Conservation (phyloP, 2,888 invertebrate genomes). For the Pristionchus japonicus region DNA sequence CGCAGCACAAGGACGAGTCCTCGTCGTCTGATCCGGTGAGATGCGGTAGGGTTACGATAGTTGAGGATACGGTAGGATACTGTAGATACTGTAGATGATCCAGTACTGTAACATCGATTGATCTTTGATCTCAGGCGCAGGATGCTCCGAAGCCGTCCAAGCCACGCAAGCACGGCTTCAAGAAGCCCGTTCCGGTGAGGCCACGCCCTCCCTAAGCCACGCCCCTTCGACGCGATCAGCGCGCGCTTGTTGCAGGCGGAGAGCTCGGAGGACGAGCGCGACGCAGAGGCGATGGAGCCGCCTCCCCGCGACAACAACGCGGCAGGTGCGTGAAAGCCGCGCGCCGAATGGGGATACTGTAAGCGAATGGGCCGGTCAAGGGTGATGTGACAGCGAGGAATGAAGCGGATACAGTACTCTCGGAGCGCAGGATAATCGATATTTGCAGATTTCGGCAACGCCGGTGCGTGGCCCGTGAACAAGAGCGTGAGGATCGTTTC, state of each 20-base stretch:
- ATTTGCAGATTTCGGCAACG: background rate
- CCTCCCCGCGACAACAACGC: background rate
- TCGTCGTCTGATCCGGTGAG: background rate
- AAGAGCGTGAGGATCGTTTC: background rate
- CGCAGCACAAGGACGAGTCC: background rate
- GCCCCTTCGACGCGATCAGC: background rate
- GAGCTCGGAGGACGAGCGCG: background rate
- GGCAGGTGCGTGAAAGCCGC: background rate
- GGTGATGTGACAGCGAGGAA: background rate
- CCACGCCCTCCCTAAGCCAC: background rate
- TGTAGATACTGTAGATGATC: background rate
- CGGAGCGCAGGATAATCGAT: background rate
- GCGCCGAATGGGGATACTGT: background rate
- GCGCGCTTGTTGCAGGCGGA: slow-evolving; percentile 4
- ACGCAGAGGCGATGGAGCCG: background rate
- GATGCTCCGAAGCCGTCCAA: background rate
- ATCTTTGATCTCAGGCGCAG: background rate
- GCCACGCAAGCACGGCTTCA: background rate
- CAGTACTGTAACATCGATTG: no score
- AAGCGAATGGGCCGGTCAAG: background rate
- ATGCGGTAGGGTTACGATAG: background rate
- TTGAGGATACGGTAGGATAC: background rate
- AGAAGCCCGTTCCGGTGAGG: background rate
- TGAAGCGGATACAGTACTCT: no score
- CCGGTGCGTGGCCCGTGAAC: background rate